phyloP scores from a whole-genome alignment of 2,888 invertebrate genomes.

The Cephus rjabovi region DNA sequence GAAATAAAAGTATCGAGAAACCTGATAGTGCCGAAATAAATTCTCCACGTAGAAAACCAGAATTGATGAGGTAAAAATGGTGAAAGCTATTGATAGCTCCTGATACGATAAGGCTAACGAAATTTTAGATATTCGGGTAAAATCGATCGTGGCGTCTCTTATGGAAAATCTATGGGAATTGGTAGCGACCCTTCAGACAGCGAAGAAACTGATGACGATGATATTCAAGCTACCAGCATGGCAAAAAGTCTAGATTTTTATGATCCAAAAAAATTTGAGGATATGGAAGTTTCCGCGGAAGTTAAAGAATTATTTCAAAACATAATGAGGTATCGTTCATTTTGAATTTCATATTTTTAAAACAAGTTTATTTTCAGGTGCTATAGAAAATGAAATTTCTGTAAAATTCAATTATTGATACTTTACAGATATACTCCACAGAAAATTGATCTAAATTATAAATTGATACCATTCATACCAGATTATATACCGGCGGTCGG shows the following conservation, averaged over 20 bases:
- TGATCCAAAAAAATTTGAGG: conserved; percentile 86
- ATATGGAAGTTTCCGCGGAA: conserved; percentile 84
- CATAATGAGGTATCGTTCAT: conserved; percentile 78
- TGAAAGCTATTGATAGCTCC: neutral
- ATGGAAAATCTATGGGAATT: conserved; percentile 41
- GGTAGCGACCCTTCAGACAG: conserved; percentile 58
- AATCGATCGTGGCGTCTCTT: conserved; percentile 29
- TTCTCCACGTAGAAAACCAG: conserved; percentile 40
- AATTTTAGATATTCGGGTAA: conserved; percentile 32
- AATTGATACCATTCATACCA: conserved; percentile 93
- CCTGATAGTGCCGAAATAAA: conserved; percentile 30
- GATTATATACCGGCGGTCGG: conserved; percentile 98
- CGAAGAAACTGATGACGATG: conserved; percentile 61
- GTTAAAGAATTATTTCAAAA: conserved; percentile 94
- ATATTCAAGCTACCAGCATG: conserved; percentile 47
- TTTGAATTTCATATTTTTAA: neutral
- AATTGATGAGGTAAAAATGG: conserved; percentile 35
- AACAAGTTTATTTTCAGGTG: neutral
- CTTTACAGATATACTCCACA: conserved; percentile 88
- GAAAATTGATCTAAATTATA: conserved; percentile 88
- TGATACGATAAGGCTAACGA: neutral
- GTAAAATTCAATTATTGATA: neutral
- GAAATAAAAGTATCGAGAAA: conserved; percentile 12
- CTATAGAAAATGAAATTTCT: neutral
- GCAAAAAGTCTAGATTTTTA: conserved; percentile 67